phyloP scores from a whole-genome alignment of 2,113 vertebrate genomes.

The Psilopsiagon aurifrons region DNA sequence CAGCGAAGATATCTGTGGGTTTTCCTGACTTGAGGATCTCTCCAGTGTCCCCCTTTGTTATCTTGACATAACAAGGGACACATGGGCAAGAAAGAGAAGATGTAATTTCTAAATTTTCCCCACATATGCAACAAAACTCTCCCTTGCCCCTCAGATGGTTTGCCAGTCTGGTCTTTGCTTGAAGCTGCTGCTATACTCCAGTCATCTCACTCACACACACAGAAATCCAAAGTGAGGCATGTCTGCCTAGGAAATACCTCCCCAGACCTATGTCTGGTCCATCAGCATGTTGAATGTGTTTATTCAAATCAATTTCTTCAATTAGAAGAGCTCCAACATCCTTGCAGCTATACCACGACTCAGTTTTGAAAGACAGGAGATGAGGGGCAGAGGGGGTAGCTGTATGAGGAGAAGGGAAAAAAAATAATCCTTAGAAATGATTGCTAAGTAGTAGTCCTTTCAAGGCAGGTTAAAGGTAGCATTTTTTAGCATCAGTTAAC shows the following conservation, averaged over 20 bases:
- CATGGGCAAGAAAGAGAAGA: neutral
- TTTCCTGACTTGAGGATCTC: neutral
- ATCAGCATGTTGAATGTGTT: neutral
- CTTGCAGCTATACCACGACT: neutral
- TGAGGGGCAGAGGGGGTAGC: fast-evolving
- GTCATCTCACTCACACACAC: fast-evolving
- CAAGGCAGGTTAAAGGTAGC: neutral
- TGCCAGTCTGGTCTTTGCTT: neutral
- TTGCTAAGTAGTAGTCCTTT: neutral
- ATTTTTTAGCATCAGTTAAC: neutral
- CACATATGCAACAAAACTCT: neutral
- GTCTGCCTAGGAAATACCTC: neutral
- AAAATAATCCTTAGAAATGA: neutral
- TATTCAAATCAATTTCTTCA: neutral
- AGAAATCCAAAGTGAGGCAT: neutral
- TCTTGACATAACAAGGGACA: neutral
- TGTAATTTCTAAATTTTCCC: neutral
- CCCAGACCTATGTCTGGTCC: neutral
- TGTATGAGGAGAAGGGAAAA: neutral
- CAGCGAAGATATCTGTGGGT: neutral
- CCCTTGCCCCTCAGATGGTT: fast-evolving
- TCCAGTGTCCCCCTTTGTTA: neutral
- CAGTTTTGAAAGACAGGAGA: neutral
- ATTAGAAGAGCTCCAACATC: neutral
- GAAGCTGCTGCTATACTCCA: neutral